Conservation (phyloP, 2,888 invertebrate genomes). For the Eupithecia exiguata region DNA sequence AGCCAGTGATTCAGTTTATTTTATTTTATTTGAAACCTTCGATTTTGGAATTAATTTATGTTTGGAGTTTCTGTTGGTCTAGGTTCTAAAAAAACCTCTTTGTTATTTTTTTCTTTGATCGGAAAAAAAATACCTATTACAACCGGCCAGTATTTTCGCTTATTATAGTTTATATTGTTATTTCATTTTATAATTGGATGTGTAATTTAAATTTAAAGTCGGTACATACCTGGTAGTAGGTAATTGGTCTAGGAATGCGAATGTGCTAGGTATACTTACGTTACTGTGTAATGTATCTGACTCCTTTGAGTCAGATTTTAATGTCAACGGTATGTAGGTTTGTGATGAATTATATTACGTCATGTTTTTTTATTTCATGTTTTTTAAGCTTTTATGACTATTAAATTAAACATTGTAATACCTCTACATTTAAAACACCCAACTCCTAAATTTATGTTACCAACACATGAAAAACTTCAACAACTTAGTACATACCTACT, state of each 20-base stretch:
- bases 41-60: neutral
- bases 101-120: neutral
- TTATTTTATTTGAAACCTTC: neutral
- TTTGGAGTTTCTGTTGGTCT: neutral
- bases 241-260: too few relatives aligned
- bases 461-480: constrained; percentile 20
- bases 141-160: neutral
- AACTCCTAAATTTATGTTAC: neutral
- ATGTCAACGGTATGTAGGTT: neutral
- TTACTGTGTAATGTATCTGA: too few relatives aligned
- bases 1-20: neutral
- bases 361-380: neutral
- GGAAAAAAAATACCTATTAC: neutral
- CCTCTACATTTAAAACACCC: neutral
- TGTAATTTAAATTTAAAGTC: neutral
- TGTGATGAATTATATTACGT: neutral
- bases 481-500: constrained; percentile 1
- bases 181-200: neutral
- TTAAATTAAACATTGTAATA: neutral
- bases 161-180: neutral
- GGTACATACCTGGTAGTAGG: neutral
- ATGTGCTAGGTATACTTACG: too few relatives aligned
- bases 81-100: neutral
- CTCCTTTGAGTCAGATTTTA: neutral
- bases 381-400: neutral